phyloP scores from a whole-genome alignment of 2,113 vertebrate species.

The Daphoenositta chrysoptera region DNA sequence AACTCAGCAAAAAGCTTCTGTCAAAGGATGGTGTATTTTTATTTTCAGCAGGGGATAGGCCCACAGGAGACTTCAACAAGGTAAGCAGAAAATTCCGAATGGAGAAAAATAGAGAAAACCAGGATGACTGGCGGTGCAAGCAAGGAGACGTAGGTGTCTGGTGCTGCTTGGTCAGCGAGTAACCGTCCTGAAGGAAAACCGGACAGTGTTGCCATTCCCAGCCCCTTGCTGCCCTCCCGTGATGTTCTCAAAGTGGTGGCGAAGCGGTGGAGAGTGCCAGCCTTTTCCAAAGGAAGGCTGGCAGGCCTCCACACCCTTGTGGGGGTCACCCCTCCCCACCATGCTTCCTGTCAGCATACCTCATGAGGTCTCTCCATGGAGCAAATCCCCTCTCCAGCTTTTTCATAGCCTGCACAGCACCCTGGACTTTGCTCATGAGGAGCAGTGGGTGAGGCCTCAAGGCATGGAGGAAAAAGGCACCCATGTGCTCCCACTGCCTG shows the following conservation, averaged over 20 bases:
- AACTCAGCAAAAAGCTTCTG: background rate
- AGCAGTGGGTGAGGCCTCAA: background rate
- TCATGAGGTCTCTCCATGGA: background rate
- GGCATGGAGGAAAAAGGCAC: fast-evolving
- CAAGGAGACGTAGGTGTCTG: fast-evolving
- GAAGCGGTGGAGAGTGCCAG: fast-evolving
- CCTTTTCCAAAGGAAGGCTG: background rate
- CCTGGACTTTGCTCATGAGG: fast-evolving
- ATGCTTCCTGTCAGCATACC: fast-evolving
- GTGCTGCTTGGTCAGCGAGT: background rate
- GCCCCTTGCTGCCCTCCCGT: fast-evolving
- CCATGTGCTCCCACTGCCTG: fast-evolving
- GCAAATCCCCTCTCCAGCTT: background rate
- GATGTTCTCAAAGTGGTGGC: background rate
- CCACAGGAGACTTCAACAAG: background rate
- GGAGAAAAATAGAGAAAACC: background rate
- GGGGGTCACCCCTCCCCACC: fast-evolving
- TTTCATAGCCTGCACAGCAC: background rate
- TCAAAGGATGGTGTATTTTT: background rate
- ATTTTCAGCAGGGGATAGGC: background rate
- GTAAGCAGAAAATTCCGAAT: background rate
- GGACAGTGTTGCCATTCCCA: background rate
- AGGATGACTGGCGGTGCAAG: background rate
- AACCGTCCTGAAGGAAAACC: background rate
- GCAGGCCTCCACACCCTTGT: background rate